Evolutionary conservation across 2,797 vertebrate species (phyloP), one percentile per base, ranked within the genome.

Genomic region (Acanthis flammea): DNA sequence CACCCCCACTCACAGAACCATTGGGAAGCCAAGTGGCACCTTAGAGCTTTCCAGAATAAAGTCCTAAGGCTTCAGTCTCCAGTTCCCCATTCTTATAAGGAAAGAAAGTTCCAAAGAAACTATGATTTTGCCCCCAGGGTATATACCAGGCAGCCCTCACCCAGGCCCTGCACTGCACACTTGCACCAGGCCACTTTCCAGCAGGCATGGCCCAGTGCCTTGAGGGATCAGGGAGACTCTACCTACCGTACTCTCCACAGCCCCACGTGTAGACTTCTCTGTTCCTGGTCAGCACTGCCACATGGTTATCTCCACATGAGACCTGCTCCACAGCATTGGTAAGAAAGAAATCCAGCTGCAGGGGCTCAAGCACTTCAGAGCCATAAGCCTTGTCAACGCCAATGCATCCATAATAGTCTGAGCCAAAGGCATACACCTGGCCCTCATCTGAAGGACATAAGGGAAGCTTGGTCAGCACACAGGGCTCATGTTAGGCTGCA

Each of bases 361-460:
- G 97, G 1, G 99, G 99, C 88, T 99, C 98, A 80, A 99, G 96
- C 57, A 99, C 98, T 97, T 99, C 99, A 39, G 96, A 94, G 41
- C 99, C 98, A 33, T 97, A 92, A 65, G 97, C 97, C 48, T 98
- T 98, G 96, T 99, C 99, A 73, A 99, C 92, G 0, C 99, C 99
- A n/a, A 99, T 98, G 96, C 99, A 99, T 95, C 99, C 99, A 1
- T 99, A 99, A 92, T 99, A 99, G 96, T 99, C 99, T 0, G 99
- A 99, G 73, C 99, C 99, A 82, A 99, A 99, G 97, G 99, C 98
- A 97, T 99, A 99, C 95, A 99, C 98, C 97, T 99, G 99, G 96
- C 99, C 99, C 95, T 99, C 99, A 94, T 99, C 99, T 99, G 97
- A 41, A 94, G 74, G 94, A 95, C 33, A 90, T 83, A 88, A 94